Evolutionary conservation across 2,888 invertebrate species (phyloP), one percentile per base, ranked within the genome.

Genomic region (Drosophila parthenogenetica): DNA sequence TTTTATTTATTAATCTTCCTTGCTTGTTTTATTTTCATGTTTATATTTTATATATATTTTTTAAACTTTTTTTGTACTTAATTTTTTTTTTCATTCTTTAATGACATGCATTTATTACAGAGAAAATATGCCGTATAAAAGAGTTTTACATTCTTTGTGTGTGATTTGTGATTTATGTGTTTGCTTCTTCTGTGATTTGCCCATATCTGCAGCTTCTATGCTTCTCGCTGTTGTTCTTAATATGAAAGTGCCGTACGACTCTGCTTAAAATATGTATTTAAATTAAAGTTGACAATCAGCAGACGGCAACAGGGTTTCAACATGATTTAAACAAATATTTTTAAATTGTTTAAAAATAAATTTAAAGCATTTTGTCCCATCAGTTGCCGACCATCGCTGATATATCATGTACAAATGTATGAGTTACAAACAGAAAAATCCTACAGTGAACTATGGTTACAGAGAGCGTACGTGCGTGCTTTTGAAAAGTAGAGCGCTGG

Each of bases 51-150:
- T 75, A 60, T 17, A 64, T 75, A 60, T 17, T 32, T 45, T 46
- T 25, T 60, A 46, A 13, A 40, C 48, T 55, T 42, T 43, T 55
- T 79, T 83, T 80, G 74, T 90, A 81, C 89, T 79, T 79, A 53
- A 76, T 81, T 61, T 66, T 89, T 90, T 90, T 90, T 79, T 84
- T 90, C 88, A 86, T 90, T 84, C 87, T 86, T 85, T 78, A 90
- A 91, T 91, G 91, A 91, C 91, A 91, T 90, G 90, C 90, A 85
- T 90, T 77, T 88, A 89, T 90, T 91, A 91, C 89, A 90, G 81
- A 88, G 87, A 85, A 73, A 85, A 63, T 63, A 78, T 51, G 72
- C 64, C 58, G 40, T 65, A 60, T 70, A 69, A 53, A 71, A 73
- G 70, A 78, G 87, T 75, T 89, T 76, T 87, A 89, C 86, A 89